These are phyloP conservation scores for Antennarius striatus DNA, from an alignment of 2,113 vertebrate species.

Conservation along the genomic window DNA sequence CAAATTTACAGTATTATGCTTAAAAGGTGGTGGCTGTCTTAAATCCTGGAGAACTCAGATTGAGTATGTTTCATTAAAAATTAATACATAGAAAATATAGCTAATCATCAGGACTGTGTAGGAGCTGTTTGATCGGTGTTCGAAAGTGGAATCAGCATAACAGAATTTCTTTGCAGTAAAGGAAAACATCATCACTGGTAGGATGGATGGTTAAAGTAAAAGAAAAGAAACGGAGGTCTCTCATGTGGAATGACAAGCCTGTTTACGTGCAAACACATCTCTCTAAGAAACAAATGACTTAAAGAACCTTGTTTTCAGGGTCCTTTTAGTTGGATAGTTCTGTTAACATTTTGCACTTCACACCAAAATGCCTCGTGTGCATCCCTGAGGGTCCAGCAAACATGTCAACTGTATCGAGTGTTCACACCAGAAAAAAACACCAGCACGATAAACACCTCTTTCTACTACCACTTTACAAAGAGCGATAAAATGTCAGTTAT, in stretches of 20 bases:
- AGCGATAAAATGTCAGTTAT: no score
- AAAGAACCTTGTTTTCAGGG: not conserved
- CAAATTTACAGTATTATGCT: not conserved
- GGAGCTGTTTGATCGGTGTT: not conserved
- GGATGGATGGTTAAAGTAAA: no score
- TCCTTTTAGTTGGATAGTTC: not conserved
- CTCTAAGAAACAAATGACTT: not conserved
- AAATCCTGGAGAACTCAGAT: not conserved
- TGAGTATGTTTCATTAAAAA: not conserved
- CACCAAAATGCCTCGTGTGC: not conserved
- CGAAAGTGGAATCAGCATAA: no score
- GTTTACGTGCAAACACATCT: no score
- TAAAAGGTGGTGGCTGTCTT: not conserved
- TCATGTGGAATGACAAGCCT: no score
- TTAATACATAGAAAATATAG: no score
- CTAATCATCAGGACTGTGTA: not conserved
- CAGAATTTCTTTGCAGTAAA: no score
- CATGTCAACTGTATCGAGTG: not conserved
- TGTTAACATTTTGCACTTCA: not conserved
- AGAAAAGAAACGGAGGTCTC: no score
- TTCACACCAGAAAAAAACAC: no score
- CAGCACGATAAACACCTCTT: no score
- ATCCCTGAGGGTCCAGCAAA: not conserved
- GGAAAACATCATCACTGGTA: no score
- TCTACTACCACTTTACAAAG: no score